phyloP scores from a whole-genome alignment of 2,797 vertebrate species.

The Percopsis omiscomaycus region DNA sequence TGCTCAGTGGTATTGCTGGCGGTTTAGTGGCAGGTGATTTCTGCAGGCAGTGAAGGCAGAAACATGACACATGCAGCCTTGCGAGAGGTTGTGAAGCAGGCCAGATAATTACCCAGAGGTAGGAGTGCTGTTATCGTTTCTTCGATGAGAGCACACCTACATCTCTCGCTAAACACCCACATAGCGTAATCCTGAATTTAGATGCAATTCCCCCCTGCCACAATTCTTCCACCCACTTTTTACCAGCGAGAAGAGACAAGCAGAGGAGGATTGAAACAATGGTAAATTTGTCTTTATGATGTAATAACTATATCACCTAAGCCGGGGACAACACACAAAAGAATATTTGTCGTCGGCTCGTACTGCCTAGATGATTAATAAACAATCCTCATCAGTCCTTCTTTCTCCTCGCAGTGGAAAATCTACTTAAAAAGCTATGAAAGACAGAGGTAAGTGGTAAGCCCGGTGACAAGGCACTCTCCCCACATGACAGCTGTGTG shows the following conservation, averaged over 20 bases:
- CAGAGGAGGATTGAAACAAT: neutral
- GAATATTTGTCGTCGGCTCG: neutral
- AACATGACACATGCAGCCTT: slow-evolving; percentile 24
- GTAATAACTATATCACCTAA: slow-evolving; percentile 3
- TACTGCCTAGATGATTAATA: too few relatives aligned
- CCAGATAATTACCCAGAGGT: neutral
- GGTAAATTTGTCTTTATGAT: slow-evolving; percentile 2
- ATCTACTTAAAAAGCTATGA: neutral
- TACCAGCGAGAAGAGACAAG: neutral
- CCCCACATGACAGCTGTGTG: neutral
- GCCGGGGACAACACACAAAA: neutral
- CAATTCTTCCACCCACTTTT: neutral
- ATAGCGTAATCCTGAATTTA: slow-evolving; percentile 2
- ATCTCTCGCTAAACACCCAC: slow-evolving; percentile 10
- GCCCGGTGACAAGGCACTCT: neutral
- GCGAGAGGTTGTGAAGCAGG: slow-evolving; percentile 20
- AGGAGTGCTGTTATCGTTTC: neutral
- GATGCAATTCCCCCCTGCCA: neutral
- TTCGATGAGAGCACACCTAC: neutral
- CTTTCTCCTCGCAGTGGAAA: neutral
- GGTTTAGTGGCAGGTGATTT: slow-evolving; percentile 22
- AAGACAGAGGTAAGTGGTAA: neutral
- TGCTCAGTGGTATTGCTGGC: slow-evolving; percentile 16
- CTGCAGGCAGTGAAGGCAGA: slow-evolving; percentile 19
- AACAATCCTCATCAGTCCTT: too few relatives aligned